Percentiles rank a stretch among this genome's conserved stretches.
phyloP scores from a whole-genome alignment of 1,140 invertebrate species.

The Leptinotarsa undecemlineata region DNA sequence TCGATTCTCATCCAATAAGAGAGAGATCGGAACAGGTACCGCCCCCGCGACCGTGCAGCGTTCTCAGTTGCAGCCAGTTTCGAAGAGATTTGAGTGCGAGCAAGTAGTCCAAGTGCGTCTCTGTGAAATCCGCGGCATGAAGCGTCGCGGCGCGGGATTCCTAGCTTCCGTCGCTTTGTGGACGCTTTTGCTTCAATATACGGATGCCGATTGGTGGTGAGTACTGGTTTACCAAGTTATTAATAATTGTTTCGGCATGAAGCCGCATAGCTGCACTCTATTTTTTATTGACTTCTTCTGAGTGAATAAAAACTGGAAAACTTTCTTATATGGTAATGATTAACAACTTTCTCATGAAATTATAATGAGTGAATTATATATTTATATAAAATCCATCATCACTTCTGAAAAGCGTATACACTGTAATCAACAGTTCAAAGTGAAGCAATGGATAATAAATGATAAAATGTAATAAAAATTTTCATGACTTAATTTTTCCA shows the following conservation, averaged over 20 bases:
- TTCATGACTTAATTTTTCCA: no score
- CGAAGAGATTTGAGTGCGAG: slow-evolving; percentile 34
- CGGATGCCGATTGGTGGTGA: slow-evolving; percentile 50
- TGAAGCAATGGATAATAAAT: no score
- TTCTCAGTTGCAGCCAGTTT: slow-evolving; percentile 34
- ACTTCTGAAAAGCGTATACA: no score
- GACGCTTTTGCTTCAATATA: slow-evolving; percentile 45
- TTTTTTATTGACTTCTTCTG: no score
- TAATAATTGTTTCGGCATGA: background rate
- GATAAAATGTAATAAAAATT: no score
- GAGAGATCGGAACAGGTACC: slow-evolving; percentile 27
- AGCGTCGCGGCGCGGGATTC: slow-evolving; percentile 48
- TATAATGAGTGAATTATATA: background rate
- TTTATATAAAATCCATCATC: background rate
- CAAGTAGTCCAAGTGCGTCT: slow-evolving; percentile 40
- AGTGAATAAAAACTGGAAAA: no score
- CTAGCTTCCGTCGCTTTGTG: slow-evolving; percentile 48
- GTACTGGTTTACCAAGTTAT: slow-evolving; percentile 18
- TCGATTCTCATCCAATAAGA: slow-evolving; percentile 33
- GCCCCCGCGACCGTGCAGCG: slow-evolving; percentile 36
- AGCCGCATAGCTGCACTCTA: no score
- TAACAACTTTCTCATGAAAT: background rate
- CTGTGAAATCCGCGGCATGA: slow-evolving; percentile 45
- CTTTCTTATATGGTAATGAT: no score
- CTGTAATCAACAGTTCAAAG: no score